These are phyloP conservation scores for Orthonevra nobilis DNA, from an alignment of 2,888 invertebrate species.

Conservation along the genomic window DNA sequence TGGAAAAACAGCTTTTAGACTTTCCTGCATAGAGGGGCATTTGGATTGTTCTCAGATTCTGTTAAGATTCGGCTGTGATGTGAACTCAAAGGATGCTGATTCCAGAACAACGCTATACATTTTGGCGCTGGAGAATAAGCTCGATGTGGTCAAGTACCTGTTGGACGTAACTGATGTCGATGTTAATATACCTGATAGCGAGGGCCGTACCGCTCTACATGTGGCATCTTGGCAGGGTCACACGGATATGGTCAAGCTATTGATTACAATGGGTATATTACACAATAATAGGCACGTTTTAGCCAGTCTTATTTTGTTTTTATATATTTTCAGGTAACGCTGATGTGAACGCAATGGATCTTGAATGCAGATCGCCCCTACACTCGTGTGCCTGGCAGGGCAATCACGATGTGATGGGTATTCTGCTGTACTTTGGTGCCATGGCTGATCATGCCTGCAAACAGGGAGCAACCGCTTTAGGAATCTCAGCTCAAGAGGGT, in stretches of 20 bases:
- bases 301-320: too few relatives aligned
- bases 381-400: constrained; percentile 99
- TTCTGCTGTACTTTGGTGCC: constrained; percentile 90
- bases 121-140: constrained; percentile 91
- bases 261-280: constrained; percentile 85
- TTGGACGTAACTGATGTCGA: constrained; percentile 88
- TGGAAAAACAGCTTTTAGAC: constrained; percentile 91
- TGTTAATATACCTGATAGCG: constrained; percentile 92
- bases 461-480: constrained; percentile 96
- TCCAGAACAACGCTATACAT: constrained; percentile 95
- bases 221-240: constrained; percentile 97
- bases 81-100: constrained; percentile 94
- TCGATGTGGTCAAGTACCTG: constrained; percentile 91
- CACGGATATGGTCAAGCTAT: constrained; percentile 92
- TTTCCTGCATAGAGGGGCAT: constrained; percentile 83
- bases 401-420: constrained; percentile 89
- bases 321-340: too few relatives aligned
- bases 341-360: constrained; percentile 92
- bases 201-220: constrained; percentile 94
- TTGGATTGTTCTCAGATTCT: constrained; percentile 85
- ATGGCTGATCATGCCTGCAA: constrained; percentile 94
- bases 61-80: constrained; percentile 88
- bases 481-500: constrained; percentile 97
- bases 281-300: too few relatives aligned
- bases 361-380: constrained; percentile 92